Percentiles rank a stretch among this genome's conserved stretches.
phyloP scores from a whole-genome alignment of 1,140 invertebrate species.

The Caenorhabditis inopinata region DNA sequence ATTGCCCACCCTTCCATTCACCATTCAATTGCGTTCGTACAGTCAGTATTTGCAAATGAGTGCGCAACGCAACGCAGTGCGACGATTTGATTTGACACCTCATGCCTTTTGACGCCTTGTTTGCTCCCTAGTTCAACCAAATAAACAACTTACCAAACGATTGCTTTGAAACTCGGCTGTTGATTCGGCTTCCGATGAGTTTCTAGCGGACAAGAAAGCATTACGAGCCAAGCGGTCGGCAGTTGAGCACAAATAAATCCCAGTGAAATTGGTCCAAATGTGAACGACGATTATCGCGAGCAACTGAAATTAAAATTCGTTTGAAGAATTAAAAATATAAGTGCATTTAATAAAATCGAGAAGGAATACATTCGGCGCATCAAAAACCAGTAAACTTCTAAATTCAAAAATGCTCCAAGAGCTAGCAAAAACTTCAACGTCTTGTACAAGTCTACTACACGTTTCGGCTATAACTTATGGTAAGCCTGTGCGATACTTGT shows the following conservation, averaged over 20 bases:
- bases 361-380: too few species aligned
- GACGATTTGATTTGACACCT: not conserved
- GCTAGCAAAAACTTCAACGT: too few species aligned
- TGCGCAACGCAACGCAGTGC: not conserved
- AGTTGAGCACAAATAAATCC: constrained; percentile 57
- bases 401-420: too few species aligned
- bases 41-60: constrained; percentile 13
- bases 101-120: not conserved
- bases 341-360: too few species aligned
- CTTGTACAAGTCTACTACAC: too few species aligned
- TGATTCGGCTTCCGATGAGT: constrained; percentile 55
- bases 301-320: constrained; percentile 54
- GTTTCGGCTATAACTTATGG: too few species aligned
- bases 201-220: constrained; percentile 61
- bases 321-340: too few species aligned
- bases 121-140: not conserved
- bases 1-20: not conserved
- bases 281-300: constrained; percentile 59
- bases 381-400: too few species aligned
- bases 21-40: constrained; percentile 3
- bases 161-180: constrained; percentile 50
- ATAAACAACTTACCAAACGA: constrained; percentile 51
- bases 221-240: constrained; percentile 54
- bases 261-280: constrained; percentile 61
- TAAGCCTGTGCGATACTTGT: too few species aligned